phyloP scores from a whole-genome alignment of 2,113 vertebrate genomes.

The Verasper variegatus region DNA sequence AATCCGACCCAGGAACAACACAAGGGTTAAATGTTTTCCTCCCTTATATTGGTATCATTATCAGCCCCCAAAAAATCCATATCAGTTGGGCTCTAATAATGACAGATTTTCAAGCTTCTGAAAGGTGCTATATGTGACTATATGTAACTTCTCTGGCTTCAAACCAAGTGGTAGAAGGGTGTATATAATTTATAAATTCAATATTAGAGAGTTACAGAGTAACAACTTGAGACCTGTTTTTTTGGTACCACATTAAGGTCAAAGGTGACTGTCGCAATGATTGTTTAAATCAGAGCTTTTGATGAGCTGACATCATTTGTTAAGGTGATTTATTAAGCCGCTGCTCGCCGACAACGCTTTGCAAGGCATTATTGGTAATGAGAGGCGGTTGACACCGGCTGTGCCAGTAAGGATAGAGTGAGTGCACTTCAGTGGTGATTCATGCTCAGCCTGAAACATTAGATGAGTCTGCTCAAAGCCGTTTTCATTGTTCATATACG shows the following conservation, averaged over 20 bases:
- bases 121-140: too few species aligned
- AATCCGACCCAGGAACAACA: too few species aligned
- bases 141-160: background rate
- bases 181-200: background rate
- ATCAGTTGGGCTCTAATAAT: too few species aligned
- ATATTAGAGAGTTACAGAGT: background rate
- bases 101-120: too few species aligned
- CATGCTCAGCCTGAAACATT: slow-evolving; percentile 34
- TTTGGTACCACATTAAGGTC: background rate
- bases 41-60: too few species aligned
- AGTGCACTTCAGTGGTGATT: slow-evolving; percentile 41
- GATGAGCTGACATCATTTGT: slow-evolving; percentile 28
- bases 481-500: slow-evolving; percentile 1
- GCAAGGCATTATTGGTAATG: slow-evolving; percentile 27
- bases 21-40: too few species aligned
- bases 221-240: background rate
- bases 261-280: background rate
- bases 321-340: slow-evolving; percentile 30
- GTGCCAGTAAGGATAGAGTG: slow-evolving; percentile 27
- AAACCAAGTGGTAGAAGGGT: background rate
- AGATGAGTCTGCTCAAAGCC: slow-evolving; percentile 1
- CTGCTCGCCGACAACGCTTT: slow-evolving; percentile 13
- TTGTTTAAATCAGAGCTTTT: slow-evolving; percentile 2
- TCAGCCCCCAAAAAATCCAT: too few species aligned
- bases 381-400: slow-evolving; percentile 25